Conservation (phyloP, 2,113 vertebrate species). For the Prinia subflava region DNA sequence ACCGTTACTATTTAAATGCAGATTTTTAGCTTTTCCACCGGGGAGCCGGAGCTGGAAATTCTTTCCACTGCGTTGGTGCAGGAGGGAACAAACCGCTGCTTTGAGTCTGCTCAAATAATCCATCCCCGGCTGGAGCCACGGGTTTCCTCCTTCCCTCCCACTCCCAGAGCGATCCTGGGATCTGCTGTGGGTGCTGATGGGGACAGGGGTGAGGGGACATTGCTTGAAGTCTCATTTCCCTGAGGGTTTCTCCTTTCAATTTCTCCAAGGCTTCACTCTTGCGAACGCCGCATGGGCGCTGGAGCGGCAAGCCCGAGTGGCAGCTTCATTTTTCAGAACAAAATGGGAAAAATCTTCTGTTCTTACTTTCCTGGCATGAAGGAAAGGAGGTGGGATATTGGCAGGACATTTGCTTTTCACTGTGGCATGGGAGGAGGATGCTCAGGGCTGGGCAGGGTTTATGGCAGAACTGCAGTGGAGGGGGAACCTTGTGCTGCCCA, state of each 20-base stretch:
- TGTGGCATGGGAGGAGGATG: accelerated
- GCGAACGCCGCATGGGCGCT: accelerated
- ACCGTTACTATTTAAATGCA: constrained; percentile 50
- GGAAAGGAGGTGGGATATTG: not conserved
- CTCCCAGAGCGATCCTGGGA: not conserved
- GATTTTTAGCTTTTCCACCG: constrained; percentile 61
- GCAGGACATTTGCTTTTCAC: not conserved
- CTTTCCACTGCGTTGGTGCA: constrained; percentile 54
- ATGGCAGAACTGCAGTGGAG: accelerated
- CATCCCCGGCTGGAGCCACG: constrained; percentile 10
- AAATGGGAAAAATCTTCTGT: not conserved
- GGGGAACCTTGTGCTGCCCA: not conserved
- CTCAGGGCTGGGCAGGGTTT: not conserved
- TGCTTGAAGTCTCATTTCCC: not conserved
- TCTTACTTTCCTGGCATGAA: not conserved
- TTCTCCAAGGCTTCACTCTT: not conserved
- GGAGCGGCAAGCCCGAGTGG: not conserved
- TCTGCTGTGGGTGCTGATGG: accelerated
- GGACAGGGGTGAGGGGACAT: not conserved
- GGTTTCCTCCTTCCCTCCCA: constrained; percentile 23
- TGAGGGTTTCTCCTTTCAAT: not conserved
- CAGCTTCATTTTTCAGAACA: not conserved
- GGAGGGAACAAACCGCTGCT: constrained; percentile 43
- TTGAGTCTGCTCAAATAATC: constrained; percentile 36
- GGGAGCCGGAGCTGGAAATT: constrained; percentile 29